Evolutionary conservation across 2,797 vertebrate genomes (phyloP), one percentile per base, ranked within the genome.

Genomic region (Tokudaia muenninki): DNA sequence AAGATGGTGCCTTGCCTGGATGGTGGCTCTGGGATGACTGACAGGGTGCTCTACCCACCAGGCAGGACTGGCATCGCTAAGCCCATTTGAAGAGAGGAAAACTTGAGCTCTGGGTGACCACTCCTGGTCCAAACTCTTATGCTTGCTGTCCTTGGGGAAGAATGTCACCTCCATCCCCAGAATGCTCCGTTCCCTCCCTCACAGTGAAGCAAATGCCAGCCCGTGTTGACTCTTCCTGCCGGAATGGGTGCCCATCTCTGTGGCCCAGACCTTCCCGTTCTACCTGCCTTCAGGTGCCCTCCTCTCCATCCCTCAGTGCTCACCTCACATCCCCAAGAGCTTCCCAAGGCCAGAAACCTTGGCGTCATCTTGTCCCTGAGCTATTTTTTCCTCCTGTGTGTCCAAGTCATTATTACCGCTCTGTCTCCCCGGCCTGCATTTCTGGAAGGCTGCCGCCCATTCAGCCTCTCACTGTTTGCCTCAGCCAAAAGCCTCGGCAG

Each of bases 381-480:
- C 96, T 97, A 89, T 93, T 97, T 98, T 98, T 97, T 98, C 97
- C 97, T 97, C 94, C 96, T 74, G 50, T 97, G 97, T 96, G 91
- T 97, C 96, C 97, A 98, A 97, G 96, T 97, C 95, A 96, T 98
- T 96, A 98, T 97, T 97, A 92, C 97, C 17, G 93, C 97, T 92
- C 93, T 6, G 74, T 98, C 98, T 98, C 96, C 97, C 95, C 94
- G 3, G 96, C 95, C 98, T 97, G 96, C 90, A 78, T 92, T 92
- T 95, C 94, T 98, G 98, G 97, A 98, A 96, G 95, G 52, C 96
- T 95, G 98, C 97, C 97, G 84, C 90, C 95, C 98, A 98, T 98
- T 97, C 95, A 98, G 97, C 84, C 94, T 95, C 95, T 97, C 50
- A 26, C 87, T 8, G 50, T 81, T 89, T 1, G 24, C 93, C 88